These are phyloP conservation scores for Muntiacus reevesi DNA, from an alignment of 2,113 vertebrate genomes.

Conservation along the genomic window DNA sequence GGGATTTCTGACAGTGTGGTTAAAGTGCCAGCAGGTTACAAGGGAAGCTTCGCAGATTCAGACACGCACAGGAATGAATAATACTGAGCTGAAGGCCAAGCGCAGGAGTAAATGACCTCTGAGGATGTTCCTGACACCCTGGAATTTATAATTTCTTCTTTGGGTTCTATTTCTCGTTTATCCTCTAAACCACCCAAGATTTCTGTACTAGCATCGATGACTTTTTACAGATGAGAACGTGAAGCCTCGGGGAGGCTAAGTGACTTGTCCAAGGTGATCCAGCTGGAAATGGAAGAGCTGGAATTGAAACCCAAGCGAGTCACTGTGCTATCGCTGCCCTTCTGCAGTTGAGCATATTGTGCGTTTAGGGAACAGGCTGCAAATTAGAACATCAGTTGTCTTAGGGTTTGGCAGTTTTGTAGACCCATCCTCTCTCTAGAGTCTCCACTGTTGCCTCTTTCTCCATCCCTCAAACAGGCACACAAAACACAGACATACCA, in stretches of 20 bases:
- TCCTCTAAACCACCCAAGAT: background rate
- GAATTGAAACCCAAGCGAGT: background rate
- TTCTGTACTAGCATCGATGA: background rate
- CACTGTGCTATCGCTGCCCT: background rate
- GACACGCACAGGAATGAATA: background rate
- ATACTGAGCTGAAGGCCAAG: background rate
- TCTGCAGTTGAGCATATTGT: background rate
- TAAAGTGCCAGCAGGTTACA: background rate
- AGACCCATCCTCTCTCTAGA: background rate
- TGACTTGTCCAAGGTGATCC: background rate
- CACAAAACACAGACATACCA: too few species aligned
- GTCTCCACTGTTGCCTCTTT: background rate
- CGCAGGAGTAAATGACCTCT: background rate
- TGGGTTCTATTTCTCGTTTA: background rate
- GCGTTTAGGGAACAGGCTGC: background rate
- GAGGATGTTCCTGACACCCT: background rate
- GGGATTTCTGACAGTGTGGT: background rate
- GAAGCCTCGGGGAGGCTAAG: background rate
- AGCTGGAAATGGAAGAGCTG: background rate
- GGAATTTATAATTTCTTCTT: background rate
- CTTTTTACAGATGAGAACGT: background rate
- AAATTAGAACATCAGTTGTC: background rate
- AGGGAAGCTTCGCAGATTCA: background rate
- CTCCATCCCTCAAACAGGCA: background rate
- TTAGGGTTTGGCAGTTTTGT: background rate